Base-by-base conservation (phyloP, 2,797 vertebrate species). In the Vespertilio murinus region DNA sequence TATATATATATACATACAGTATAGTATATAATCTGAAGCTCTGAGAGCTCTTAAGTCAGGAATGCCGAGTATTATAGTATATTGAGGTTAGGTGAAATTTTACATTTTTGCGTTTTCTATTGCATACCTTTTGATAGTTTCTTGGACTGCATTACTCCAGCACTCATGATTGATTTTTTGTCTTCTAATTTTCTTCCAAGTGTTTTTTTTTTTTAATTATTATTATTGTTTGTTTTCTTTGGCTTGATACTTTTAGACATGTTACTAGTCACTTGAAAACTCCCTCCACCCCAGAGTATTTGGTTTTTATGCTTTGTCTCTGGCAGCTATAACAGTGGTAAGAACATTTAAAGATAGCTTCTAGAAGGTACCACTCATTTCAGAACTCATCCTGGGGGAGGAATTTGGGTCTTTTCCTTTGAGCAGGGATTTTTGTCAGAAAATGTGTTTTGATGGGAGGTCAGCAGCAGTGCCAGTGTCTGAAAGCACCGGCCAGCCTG, bases 1-100 rank as follows among this genome's bases (percentile, higher is more conserved):
- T 97, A 98, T 97, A 97, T 89, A 96, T 94, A 98, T 90, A 97
- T 95, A 98, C 97, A 98, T 98, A 98, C 98, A 98, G 98, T 98
- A 98, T 98, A 98, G 98, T 98, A 98, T 98, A 98, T 98, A 98
- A 98, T 98, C 98, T 98, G 98, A 98, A 97, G 98, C 98, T 98
- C 98, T 98, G 98, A 98, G 98, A 98, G 98, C 98, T 98, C 97
- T 97, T 98, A 98, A 97, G 98, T 98, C 98, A 98, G 98, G 98
- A 98, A 98, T 98, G 98, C 98, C 97, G 97, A 98, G 98, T 98
- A 98, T 98, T 98, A 98, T 98, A 98, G 98, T 98, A 97, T 98
- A 98, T 98, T 98, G 97, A 98, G 97, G 96, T 98, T 98, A 97
- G 97, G 98, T 97, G 88, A 97, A 97, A 97, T 97, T 97, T 98